Percentiles rank a stretch among this genome's conserved stretches.
phyloP scores from a whole-genome alignment of 2,797 vertebrate genomes.

The Carcharodon carcharias region DNA sequence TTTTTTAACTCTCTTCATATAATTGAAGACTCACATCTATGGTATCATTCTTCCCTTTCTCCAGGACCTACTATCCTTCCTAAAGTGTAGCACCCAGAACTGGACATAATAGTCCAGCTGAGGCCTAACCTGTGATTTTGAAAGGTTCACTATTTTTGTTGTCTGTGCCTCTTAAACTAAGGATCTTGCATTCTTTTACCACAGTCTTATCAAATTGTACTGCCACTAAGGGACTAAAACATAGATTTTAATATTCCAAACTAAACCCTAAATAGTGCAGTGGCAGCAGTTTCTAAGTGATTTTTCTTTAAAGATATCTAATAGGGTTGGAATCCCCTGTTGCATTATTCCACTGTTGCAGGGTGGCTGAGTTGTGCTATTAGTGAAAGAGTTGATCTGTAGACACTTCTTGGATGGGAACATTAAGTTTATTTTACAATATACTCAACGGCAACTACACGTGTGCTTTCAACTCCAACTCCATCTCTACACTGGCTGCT shows the following conservation, averaged over 20 bases:
- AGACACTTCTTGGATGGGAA: too few relatives aligned
- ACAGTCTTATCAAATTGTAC: background rate
- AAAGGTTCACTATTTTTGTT: background rate
- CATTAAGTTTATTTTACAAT: too few relatives aligned
- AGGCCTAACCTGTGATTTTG: background rate
- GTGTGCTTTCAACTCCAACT: too few relatives aligned
- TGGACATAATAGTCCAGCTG: background rate
- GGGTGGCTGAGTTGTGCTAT: too few relatives aligned
- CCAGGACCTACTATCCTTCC: background rate
- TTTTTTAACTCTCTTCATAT: background rate
- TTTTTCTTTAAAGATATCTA: background rate
- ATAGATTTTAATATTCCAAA: background rate
- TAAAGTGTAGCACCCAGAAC: background rate
- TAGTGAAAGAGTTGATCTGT: too few relatives aligned
- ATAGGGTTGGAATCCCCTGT: background rate
- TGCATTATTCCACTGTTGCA: background rate
- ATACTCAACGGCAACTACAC: too few relatives aligned
- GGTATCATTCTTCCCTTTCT: background rate
- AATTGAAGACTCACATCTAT: background rate
- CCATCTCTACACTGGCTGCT: too few relatives aligned
- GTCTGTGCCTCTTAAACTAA: background rate
- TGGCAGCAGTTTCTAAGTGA: background rate
- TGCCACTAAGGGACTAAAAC: background rate
- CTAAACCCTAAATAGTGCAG: background rate
- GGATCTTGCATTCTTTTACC: background rate